Evolutionary conservation across 2,888 invertebrate species (phyloP).

Genomic region (Limnephilus marmoratus): DNA sequence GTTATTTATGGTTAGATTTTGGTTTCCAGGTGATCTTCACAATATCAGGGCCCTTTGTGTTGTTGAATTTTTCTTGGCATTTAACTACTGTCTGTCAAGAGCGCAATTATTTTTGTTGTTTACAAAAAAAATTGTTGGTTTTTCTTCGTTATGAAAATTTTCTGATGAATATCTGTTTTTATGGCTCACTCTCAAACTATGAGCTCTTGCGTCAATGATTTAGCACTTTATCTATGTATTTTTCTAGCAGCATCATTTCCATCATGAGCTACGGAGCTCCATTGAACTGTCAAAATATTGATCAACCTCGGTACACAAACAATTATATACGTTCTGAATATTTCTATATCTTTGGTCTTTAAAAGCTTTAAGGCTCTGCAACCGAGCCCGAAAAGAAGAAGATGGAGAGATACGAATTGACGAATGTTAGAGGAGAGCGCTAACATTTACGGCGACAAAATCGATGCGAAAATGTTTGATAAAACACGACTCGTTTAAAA

Average conservation of each 20-base stretch:
- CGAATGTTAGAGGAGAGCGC: too few relatives aligned
- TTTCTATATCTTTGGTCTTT: too few relatives aligned
- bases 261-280: not conserved
- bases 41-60: not conserved
- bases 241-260: not conserved
- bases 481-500: too few relatives aligned
- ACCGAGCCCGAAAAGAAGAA: too few relatives aligned
- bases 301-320: too few relatives aligned
- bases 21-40: not conserved
- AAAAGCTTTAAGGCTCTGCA: too few relatives aligned
- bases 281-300: not conserved
- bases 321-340: too few relatives aligned
- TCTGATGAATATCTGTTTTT: not conserved
- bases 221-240: not conserved
- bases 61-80: not conserved
- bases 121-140: too few relatives aligned
- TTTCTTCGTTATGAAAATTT: not conserved
- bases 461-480: too few relatives aligned
- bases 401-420: too few relatives aligned
- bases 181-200: not conserved
- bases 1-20: not conserved
- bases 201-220: not conserved
- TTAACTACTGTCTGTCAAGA: not conserved
- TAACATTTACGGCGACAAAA: too few relatives aligned
- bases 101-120: not conserved